Percentiles rank a stretch among this genome's conserved stretches.
Conservation (phyloP, 2,888 invertebrate genomes). For the Stomorhina lunata region DNA sequence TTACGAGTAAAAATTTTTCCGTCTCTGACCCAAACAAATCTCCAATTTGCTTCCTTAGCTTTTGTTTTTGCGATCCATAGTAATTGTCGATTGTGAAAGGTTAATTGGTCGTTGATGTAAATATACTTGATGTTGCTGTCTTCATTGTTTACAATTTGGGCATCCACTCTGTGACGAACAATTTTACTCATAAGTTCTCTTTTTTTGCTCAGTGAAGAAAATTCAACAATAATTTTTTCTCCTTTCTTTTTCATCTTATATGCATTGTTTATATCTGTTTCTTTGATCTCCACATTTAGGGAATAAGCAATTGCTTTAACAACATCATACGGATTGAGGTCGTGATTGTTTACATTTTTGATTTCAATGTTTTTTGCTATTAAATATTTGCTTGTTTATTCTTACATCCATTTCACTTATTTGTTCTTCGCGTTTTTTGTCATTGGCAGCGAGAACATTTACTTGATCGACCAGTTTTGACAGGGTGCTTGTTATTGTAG, state of each 20-base stretch:
- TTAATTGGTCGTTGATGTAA: not conserved
- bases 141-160: not conserved
- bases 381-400: not conserved
- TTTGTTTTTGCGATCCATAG: not conserved
- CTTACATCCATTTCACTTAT: not conserved
- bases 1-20: not conserved
- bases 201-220: not conserved
- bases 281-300: not conserved
- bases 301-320: not conserved
- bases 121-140: not conserved
- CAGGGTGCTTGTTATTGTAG: not conserved
- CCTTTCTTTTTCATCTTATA: not conserved
- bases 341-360: not conserved
- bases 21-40: not conserved
- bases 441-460: not conserved
- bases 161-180: not conserved
- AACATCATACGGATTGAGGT: not conserved
- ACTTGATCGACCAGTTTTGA: not conserved
- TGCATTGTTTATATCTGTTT: not conserved
- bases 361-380: not conserved
- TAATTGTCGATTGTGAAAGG: not conserved
- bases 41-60: not conserved
- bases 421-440: not conserved
- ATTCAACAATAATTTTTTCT: not conserved
- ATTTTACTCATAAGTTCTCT: conserved; percentile 3